Conservation (phyloP, 2,113 vertebrate species). For the Sisor rabdophorus region DNA sequence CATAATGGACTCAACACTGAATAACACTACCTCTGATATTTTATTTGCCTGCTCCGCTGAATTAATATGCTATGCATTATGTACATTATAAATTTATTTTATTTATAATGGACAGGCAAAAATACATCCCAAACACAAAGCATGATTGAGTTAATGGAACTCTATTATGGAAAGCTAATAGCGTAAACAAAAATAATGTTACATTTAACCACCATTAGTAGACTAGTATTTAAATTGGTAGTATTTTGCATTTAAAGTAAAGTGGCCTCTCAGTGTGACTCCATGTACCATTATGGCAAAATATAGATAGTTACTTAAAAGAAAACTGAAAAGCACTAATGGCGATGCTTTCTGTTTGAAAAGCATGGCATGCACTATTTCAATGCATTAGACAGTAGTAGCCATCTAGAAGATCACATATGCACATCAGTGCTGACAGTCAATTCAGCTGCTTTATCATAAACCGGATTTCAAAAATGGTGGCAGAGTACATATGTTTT, state of each 20-base stretch:
- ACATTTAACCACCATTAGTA: not conserved
- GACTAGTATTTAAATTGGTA: not conserved
- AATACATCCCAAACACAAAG: not conserved
- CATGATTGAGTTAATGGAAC: not conserved
- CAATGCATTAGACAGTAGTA: not conserved
- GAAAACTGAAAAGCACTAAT: not conserved
- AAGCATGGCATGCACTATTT: not conserved
- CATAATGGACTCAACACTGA: conserved; percentile 26
- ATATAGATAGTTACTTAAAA: not conserved
- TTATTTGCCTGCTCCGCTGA: conserved; percentile 22
- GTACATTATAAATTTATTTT: conserved; percentile 10
- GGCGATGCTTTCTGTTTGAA: not conserved
- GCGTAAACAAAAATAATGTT: not conserved
- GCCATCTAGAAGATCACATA: not conserved
- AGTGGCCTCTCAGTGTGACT: not conserved
- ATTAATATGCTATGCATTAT: conserved; percentile 17
- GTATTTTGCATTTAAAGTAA: not conserved
- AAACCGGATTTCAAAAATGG: not conserved
- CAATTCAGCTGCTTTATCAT: not conserved
- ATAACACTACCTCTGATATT: conserved; percentile 45
- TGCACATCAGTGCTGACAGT: not conserved
- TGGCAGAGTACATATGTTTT: not conserved
- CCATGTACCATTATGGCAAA: not conserved
- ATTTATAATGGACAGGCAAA: not conserved
- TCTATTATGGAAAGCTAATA: not conserved